Evolutionary conservation across 2,113 vertebrate species (phyloP).

Genomic region (Callospermophilus lateralis): DNA sequence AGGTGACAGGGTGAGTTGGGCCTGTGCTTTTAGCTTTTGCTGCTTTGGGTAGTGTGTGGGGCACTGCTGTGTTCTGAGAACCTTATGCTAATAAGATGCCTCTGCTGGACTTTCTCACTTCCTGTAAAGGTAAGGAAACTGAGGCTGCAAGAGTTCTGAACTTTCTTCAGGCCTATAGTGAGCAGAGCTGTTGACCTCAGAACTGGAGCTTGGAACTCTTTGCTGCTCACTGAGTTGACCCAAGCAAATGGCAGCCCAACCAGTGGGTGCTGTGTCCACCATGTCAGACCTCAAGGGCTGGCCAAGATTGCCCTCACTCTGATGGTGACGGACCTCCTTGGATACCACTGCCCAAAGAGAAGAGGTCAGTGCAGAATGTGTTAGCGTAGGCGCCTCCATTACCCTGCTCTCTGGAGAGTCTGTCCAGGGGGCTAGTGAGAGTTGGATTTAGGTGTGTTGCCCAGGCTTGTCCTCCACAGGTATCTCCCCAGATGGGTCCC

Average conservation of each 20-base stretch:
- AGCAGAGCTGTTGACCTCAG: neutral
- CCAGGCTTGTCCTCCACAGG: neutral
- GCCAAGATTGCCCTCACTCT: neutral
- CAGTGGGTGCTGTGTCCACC: neutral
- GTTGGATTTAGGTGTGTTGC: neutral
- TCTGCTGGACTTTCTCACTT: neutral
- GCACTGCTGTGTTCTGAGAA: neutral
- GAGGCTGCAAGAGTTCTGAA: neutral
- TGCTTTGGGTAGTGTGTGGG: rapidly evolving
- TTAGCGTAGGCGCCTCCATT: neutral
- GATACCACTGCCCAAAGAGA: neutral
- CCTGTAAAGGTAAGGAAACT: neutral
- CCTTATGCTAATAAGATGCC: neutral
- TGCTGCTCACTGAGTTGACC: neutral
- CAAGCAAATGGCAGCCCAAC: neutral
- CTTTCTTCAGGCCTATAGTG: neutral
- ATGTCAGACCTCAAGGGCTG: neutral
- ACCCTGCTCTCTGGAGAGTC: neutral
- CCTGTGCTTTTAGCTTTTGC: neutral
- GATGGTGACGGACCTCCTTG: neutral
- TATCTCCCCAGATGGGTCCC: neutral
- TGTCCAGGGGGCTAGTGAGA: neutral
- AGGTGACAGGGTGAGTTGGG: neutral
- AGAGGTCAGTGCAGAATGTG: too few relatives aligned
- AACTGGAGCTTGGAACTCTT: neutral